Percentiles rank a stretch among this genome's conserved stretches.
These are phyloP conservation scores for Hirtodrosophila alboralis DNA, from an alignment of 2,888 invertebrate species.

Conservation along the genomic window DNA sequence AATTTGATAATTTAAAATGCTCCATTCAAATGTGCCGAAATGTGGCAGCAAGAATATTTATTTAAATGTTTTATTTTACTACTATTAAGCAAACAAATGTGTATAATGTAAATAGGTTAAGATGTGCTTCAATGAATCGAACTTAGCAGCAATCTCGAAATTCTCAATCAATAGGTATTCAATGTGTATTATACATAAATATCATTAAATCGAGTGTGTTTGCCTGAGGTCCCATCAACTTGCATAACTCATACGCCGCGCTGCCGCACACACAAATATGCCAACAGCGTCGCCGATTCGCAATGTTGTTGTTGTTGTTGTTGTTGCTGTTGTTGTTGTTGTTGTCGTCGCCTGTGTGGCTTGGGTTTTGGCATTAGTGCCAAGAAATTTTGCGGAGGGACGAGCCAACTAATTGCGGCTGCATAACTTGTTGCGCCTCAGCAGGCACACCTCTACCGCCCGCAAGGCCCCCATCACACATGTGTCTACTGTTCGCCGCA, in stretches of 20 bases:
- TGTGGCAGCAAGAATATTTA: no score
- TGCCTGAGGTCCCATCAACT: constrained; percentile 39
- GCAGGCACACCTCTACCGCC: constrained; percentile 29
- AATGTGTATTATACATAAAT: constrained; percentile 41
- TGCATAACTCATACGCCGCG: constrained; percentile 53
- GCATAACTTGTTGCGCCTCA: constrained; percentile 71
- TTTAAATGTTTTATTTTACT: no score
- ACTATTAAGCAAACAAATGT: no score
- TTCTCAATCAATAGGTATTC: constrained; percentile 24
- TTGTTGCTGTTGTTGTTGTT: constrained; percentile 14
- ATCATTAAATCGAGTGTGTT: constrained; percentile 59
- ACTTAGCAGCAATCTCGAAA: background rate
- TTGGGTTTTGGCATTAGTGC: constrained; percentile 77
- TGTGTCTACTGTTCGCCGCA: constrained; percentile 36
- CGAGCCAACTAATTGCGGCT: constrained; percentile 75
- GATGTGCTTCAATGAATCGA: background rate
- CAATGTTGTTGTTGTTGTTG: constrained; percentile 6
- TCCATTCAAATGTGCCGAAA: no score
- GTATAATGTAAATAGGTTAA: no score
- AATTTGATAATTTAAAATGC: no score
- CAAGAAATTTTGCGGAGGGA: constrained; percentile 71
- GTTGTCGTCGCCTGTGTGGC: constrained; percentile 54
- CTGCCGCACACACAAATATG: constrained; percentile 34
- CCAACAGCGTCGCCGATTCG: constrained; percentile 28
- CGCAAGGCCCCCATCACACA: constrained; percentile 29